Evolutionary conservation across 2,113 vertebrate genomes (phyloP), one percentile per base, ranked within the genome.

Genomic region (Gymnocephalus cernua): DNA sequence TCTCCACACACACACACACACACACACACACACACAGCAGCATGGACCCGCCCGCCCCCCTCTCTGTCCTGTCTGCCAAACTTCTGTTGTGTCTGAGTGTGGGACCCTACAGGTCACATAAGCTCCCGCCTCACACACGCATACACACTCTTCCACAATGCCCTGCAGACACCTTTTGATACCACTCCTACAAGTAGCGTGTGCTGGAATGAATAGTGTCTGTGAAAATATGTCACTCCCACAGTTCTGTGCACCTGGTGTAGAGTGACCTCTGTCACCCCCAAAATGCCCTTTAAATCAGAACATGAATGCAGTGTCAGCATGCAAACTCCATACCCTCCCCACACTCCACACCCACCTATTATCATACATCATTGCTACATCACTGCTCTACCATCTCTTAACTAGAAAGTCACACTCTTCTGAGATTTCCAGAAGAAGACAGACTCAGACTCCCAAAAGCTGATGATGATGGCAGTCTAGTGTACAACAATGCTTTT

Each of bases 1-100:
- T 92, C 91, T 66, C 59, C 85, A 80, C 92, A 89, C 86, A 82
- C 74, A 73, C 35, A 35, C 35, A 57, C 83, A 62, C 80, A 25
- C 80, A 72, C 71, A 45, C 74, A 74, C 61, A 62, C 29, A 57
- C 53, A 25, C 63, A 74, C 75, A 74, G 70, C 56, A 81, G 50
- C 57, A 64, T 29, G 27, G 53, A 84, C 68, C 27, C 47, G 57
- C 14, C 45, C 64, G 0, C 76, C 89, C 68, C 63, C 65, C 74
- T 73, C 75, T 74, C 80, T 77, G 56, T 80, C 67, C 81, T 83
- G 88, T 91, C 91, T 93, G 88, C 84, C 82, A 87, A 86, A 91
- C 93, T 94, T 92, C 91, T 94, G 92, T 94, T 93, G 92, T 93
- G 93, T 94, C 93, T 93, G 92, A 89, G 89, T 70, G 84, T 53